A percentile compares a stretch with the other conserved stretches of the same genome.
phyloP scores from a whole-genome alignment of 2,113 vertebrate genomes.

The Pollachius pollachius region DNA sequence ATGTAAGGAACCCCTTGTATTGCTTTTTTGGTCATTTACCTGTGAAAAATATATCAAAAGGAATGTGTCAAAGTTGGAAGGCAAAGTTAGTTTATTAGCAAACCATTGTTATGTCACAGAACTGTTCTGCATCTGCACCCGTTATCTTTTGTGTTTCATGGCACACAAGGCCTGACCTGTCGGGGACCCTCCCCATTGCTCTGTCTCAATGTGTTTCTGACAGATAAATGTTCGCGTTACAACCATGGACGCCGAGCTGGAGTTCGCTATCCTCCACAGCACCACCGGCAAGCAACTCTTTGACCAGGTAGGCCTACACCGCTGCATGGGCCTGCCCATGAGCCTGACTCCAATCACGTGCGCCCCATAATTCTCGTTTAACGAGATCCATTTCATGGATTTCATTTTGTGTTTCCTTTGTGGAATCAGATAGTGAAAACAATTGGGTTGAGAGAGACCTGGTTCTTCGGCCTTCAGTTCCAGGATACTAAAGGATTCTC shows the following conservation, averaged over 20 bases:
- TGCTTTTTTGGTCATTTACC: conserved; percentile 52
- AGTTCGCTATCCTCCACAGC: conserved; percentile 96
- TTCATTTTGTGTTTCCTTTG: conserved; percentile 13
- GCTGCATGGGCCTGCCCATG: not conserved
- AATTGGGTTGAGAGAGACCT: conserved; percentile 93
- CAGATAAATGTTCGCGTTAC: conserved; percentile 95
- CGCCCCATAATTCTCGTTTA: not conserved
- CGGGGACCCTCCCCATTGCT: conserved; percentile 13
- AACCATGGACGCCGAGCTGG: conserved; percentile 97
- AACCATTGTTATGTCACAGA: conserved; percentile 7
- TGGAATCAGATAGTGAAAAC: conserved; percentile 89
- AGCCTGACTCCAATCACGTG: too few relatives aligned
- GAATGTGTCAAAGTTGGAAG: conserved; percentile 32
- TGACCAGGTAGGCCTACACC: conserved; percentile 82
- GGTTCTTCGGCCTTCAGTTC: conserved; percentile 98
- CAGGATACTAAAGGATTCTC: conserved; percentile 95
- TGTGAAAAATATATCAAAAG: conserved; percentile 36
- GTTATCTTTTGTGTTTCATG: conserved; percentile 29
- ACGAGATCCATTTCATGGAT: not conserved
- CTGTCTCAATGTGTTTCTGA: conserved; percentile 35
- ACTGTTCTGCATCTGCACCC: conserved; percentile 23
- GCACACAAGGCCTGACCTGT: conserved; percentile 24
- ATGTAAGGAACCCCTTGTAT: conserved; percentile 59
- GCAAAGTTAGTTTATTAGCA: conserved; percentile 21
- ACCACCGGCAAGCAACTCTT: conserved; percentile 97